Base-by-base conservation (phyloP, 2,888 invertebrate species). In the Rhimphoctona megacephalus region DNA sequence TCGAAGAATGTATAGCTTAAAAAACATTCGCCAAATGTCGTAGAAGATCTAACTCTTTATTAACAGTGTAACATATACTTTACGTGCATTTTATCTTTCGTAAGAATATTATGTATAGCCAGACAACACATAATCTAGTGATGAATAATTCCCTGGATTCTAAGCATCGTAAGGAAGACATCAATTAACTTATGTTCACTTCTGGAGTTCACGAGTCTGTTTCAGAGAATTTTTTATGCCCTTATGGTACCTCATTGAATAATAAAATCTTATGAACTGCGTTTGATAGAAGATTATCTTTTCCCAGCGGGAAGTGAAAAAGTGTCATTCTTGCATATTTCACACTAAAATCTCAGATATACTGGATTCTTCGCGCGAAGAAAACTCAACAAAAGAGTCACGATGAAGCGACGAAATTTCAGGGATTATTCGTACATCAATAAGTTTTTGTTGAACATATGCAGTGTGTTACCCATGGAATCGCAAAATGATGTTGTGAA, bases 391-490 rank as follows among this genome's bases (percentile, higher is more conserved):
- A 33, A 30, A 43, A 19, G 64, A n/a, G 7, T 43, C 49, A 67
- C 3, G 14, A 78, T 78, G 78, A 80, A 49, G 17, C 70, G 49
- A 64, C 49, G 49, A 77, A 66, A n/a, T 49, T 85, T 85, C 57
- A 39, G 33, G 6, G 43, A 85, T 46, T 85, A 85, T 67, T 82
- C 80, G n/a, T 73, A 74, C 57, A 52, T 82, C 52, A 85, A 85
- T 36, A 82, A 73, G 64, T 52, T 54, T 36, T 25, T 85, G 73
- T 49, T 85, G 19, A 25, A 76, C 33, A 22, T 57, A 0, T 69
- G 73, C 25, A 82, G 85, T 11, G 54, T 73, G 9, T 73, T 85
- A 46, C 85, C 85, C 46, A 46, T 73, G 0, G 33, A 81, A 43
- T 74, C 25, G 22, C 39, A 17, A 1, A 43, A 52, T 61, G 22